Evolutionary conservation across 2,888 invertebrate species (phyloP).

Genomic region (Fragum fragum): DNA sequence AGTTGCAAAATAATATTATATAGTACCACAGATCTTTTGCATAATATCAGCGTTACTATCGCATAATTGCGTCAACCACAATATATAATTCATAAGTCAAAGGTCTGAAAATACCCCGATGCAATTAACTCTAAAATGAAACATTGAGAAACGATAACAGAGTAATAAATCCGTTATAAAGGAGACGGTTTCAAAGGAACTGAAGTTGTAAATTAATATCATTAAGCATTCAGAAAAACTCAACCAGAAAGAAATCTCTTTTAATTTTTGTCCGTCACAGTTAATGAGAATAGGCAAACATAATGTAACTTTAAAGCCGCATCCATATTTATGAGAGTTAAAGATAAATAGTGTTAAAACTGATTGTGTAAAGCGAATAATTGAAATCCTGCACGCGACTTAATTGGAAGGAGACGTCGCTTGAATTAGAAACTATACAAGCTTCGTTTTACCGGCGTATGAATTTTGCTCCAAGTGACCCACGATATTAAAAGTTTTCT

Average conservation of each 20-base stretch:
- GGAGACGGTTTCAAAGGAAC: constrained; percentile 7
- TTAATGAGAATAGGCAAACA: background rate
- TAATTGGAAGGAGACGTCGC: background rate
- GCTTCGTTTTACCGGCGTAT: constrained; percentile 35
- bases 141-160: constrained; percentile 2
- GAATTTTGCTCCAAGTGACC: constrained; percentile 52
- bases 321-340: constrained; percentile 31
- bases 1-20: constrained; percentile 1
- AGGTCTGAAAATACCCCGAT: background rate
- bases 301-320: constrained; percentile 7
- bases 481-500: constrained; percentile 12
- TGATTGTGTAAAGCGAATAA: constrained; percentile 21
- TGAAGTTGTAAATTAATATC: constrained; percentile 27
- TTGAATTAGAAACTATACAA: constrained; percentile 22
- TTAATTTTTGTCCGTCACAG: constrained; percentile 1
- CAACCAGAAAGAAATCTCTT: constrained; percentile 23
- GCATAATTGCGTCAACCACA: constrained; percentile 10
- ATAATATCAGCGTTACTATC: background rate
- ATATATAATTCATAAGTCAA: constrained; percentile 17
- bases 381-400: constrained; percentile 30
- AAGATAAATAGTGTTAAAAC: constrained; percentile 33
- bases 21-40: background rate
- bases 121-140: constrained; percentile 29
- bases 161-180: constrained; percentile 21
- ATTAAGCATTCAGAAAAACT: constrained; percentile 25